Conservation (phyloP, 2,888 invertebrate genomes). For the Iphiclides podalirius region DNA sequence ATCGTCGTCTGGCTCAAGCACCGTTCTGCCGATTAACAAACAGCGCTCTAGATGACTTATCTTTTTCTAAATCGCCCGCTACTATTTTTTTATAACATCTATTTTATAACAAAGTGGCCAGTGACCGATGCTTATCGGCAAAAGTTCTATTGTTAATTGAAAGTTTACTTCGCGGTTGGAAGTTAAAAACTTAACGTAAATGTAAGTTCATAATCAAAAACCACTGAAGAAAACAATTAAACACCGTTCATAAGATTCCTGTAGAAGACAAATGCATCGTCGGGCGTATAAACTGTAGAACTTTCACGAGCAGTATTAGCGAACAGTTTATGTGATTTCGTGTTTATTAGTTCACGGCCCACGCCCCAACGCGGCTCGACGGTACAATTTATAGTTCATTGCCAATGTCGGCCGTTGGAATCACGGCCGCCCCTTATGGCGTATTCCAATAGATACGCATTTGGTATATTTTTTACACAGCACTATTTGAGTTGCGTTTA, state of each 20-base stretch:
- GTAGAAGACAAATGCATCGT: too few species aligned
- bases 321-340: slow-evolving; percentile 11
- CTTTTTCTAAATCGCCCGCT: background rate
- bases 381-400: slow-evolving; percentile 21
- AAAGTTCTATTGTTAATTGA: too few species aligned
- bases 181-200: too few species aligned
- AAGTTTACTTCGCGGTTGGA: too few species aligned
- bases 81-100: background rate
- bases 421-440: slow-evolving; percentile 6
- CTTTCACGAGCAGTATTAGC: slow-evolving; percentile 25
- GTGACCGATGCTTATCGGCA: too few species aligned
- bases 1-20: slow-evolving; percentile 47
- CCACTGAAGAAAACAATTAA: too few species aligned
- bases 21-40: slow-evolving; percentile 54
- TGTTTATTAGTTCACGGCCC: slow-evolving; percentile 15
- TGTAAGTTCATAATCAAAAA: too few species aligned
- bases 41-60: slow-evolving; percentile 23
- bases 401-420: slow-evolving; percentile 19
- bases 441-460: background rate
- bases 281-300: slow-evolving; percentile 21
- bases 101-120: background rate
- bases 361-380: slow-evolving; percentile 2
- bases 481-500: background rate
- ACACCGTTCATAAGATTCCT: too few species aligned
- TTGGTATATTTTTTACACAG: too few species aligned